phyloP scores from a whole-genome alignment of 2,113 vertebrate species.

The Onychostoma macrolepis region DNA sequence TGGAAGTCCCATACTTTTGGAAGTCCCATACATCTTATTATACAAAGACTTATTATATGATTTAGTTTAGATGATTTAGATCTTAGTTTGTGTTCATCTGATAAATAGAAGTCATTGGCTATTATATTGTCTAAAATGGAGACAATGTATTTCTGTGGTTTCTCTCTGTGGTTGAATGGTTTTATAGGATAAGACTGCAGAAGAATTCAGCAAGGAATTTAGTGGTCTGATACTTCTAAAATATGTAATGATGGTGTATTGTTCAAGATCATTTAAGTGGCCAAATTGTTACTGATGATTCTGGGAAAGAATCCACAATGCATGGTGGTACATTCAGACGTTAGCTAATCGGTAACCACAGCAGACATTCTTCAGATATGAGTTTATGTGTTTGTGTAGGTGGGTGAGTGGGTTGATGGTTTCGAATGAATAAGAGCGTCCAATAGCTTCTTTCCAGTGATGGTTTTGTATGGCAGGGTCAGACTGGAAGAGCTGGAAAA shows the following conservation, averaged over 20 bases:
- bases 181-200: not conserved
- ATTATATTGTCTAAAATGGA: not conserved
- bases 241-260: not conserved
- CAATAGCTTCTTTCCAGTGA: conserved; percentile 12
- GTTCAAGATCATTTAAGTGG: not conserved
- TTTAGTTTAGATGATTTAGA: no score
- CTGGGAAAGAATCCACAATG: not conserved
- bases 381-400: conserved; percentile 31
- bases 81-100: no score
- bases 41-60: no score
- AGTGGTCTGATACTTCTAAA: not conserved
- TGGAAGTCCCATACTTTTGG: no score
- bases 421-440: conserved; percentile 10
- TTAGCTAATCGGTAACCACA: conserved; percentile 36
- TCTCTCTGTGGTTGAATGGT: not conserved
- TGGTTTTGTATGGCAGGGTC: not conserved
- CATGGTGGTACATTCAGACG: conserved; percentile 5
- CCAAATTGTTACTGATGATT: conserved; percentile 20
- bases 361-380: conserved; percentile 46
- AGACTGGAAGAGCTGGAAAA: conserved; percentile 19
- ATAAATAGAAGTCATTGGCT: no score
- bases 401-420: conserved; percentile 39
- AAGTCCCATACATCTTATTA: no score
- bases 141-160: not conserved
- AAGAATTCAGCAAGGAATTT: not conserved